Conservation (phyloP, 2,113 vertebrate species). For the Empidonax alnorum region DNA sequence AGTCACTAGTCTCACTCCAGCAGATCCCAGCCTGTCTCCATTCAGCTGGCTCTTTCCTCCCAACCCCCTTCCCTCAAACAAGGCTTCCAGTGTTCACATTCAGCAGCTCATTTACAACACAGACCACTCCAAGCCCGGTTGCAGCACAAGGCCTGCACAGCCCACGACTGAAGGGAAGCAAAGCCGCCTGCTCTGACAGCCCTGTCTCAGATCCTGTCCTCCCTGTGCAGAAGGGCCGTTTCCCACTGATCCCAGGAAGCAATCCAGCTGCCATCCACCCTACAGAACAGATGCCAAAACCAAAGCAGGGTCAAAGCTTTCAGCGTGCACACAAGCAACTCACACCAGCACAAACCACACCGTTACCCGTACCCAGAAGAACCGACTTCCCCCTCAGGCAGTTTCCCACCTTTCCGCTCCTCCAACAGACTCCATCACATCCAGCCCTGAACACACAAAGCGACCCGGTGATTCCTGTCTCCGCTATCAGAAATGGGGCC, state of each 20-base stretch:
- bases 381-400: background rate
- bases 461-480: background rate
- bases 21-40: background rate
- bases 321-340: background rate
- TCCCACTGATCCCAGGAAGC: background rate
- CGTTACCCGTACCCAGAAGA: background rate
- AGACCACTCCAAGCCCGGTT: background rate
- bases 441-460: background rate
- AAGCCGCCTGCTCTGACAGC: background rate
- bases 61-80: background rate
- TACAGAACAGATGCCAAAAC: background rate
- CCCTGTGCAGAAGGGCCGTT: background rate
- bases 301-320: conserved; percentile 14
- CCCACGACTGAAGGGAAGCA: fast-evolving
- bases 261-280: background rate
- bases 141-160: background rate
- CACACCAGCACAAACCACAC: background rate
- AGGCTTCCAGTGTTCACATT: background rate
- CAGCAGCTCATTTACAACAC: background rate
- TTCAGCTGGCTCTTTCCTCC: background rate
- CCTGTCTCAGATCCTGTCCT: background rate
- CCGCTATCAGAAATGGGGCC: background rate
- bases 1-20: background rate
- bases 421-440: background rate
- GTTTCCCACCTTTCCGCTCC: background rate